Evolutionary conservation across 2,888 invertebrate genomes (phyloP), one percentile per base, ranked within the genome.

Genomic region (Drosophila paucipuncta): DNA sequence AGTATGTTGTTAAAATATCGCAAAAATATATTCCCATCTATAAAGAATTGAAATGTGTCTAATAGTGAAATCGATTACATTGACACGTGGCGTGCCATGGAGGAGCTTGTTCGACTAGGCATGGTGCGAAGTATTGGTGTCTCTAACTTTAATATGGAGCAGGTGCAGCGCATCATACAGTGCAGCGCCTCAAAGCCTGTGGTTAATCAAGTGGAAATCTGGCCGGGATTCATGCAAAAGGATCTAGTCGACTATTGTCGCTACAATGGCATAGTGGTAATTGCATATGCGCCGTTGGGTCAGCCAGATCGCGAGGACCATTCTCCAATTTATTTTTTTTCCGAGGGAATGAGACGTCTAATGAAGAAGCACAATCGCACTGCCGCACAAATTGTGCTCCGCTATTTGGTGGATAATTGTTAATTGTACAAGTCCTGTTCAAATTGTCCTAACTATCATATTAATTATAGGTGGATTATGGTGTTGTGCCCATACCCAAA

Each of bases 221-320:
- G 93, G 88, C 92, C 92, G 0, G 92, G 88, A 4, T 91, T 92
- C 37, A 92, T 92, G 86, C 92, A 92, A 54, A 91, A 91, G 30
- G 95, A 95, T 37, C 92, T 97, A 5, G 95, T 96, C 0, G 93
- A 95, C 1, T 97, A 95, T 89, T 96, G 97, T 91, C 94, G 94
- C 50, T 91, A 94, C 5, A 94, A 95, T 43, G 94, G 94, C 60
- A 96, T 98, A 61, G 92, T 94, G 1, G 94, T 97, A 68, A 95
- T 94, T 90, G 97, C 94, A 0, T 97, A 96, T 93, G 95, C 96
- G 55, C 97, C 97, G 0, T 94, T 97, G 62, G 97, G 97, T 18
- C 94, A 95, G 52, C 95, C 95, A 1, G 92, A 94, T 92, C 94
- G 95, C 0, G 93, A 94, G 0, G 85, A 94, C 2, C 94, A 95